Evolutionary conservation across 1,140 invertebrate genomes (phyloP).

Genomic region (Cydia fagiglandana): DNA sequence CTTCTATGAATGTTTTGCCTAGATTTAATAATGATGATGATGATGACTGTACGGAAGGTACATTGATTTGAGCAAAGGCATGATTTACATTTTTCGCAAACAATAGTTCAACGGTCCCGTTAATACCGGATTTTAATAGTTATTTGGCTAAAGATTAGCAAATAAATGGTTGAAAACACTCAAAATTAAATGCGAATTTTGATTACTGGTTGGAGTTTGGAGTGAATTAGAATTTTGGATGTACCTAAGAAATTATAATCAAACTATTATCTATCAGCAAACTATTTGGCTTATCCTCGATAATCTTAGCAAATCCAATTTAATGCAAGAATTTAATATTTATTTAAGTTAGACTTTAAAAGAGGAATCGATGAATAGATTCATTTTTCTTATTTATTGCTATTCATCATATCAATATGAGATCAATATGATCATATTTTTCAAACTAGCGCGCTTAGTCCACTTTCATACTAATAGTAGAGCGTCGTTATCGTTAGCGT

Average conservation of each 20-base stretch:
- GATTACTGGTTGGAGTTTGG: neutral
- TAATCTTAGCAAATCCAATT: too few species aligned
- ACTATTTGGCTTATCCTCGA: too few species aligned
- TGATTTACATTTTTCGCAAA: constrained; percentile 19
- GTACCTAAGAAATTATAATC: too few species aligned
- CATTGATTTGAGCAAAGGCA: neutral
- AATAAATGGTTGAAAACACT: neutral
- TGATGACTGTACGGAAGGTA: neutral
- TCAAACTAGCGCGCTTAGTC: neutral
- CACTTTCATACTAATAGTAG: neutral
- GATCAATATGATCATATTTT: too few species aligned
- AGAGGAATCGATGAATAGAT: too few species aligned
- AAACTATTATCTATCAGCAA: too few species aligned
- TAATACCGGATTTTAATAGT: constrained; percentile 17
- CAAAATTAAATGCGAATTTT: neutral
- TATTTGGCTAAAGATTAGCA: constrained; percentile 21
- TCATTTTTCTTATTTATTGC: too few species aligned
- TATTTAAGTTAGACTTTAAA: too few species aligned
- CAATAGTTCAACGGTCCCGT: constrained; percentile 14
- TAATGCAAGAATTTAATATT: too few species aligned
- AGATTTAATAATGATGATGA: neutral
- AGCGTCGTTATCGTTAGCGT: neutral
- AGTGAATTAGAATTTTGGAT: too few species aligned
- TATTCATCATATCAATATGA: too few species aligned
- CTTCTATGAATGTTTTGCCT: neutral